phyloP scores from a whole-genome alignment of 2,797 vertebrate species.

The Bradypodion pumilum region DNA sequence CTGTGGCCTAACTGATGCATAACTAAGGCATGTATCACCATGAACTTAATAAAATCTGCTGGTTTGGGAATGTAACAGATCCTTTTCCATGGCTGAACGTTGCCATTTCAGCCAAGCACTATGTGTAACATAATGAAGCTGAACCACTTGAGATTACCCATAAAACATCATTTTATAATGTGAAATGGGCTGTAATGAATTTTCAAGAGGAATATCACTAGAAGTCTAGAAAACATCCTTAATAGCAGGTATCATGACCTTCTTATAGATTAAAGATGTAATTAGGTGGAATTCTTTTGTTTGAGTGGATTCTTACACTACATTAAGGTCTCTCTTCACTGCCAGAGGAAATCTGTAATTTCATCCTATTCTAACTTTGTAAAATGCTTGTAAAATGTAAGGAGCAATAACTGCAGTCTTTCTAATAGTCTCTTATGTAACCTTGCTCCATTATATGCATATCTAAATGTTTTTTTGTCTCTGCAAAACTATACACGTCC shows the following conservation, averaged over 20 bases:
- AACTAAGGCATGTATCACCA: too few species aligned
- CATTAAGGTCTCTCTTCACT: conserved; percentile 39
- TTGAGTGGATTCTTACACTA: conserved; percentile 10
- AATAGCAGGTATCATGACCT: conserved; percentile 67
- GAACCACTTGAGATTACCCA: conserved; percentile 59
- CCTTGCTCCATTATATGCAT: neutral
- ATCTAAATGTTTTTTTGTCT: neutral
- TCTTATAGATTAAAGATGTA: conserved; percentile 61
- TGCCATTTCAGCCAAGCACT: conserved; percentile 62
- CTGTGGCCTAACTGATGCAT: too few species aligned
- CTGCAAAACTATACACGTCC: neutral
- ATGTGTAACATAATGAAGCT: conserved; percentile 36
- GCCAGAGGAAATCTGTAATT: conserved; percentile 18
- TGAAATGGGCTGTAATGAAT: conserved; percentile 71
- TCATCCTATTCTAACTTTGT: conserved; percentile 15
- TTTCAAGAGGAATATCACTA: conserved; percentile 67
- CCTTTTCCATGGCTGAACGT: conserved; percentile 60
- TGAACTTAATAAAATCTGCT: neutral
- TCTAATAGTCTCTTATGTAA: neutral
- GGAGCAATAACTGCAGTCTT: too few species aligned
- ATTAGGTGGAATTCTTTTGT: conserved; percentile 58
- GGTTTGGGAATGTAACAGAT: conserved; percentile 53
- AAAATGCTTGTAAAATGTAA: neutral
- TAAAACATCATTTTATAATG: conserved; percentile 65
- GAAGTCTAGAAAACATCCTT: conserved; percentile 60